These are phyloP conservation scores for Phymorhynchus buccinoides DNA, from an alignment of 1,140 invertebrate species.

Conservation along the genomic window DNA sequence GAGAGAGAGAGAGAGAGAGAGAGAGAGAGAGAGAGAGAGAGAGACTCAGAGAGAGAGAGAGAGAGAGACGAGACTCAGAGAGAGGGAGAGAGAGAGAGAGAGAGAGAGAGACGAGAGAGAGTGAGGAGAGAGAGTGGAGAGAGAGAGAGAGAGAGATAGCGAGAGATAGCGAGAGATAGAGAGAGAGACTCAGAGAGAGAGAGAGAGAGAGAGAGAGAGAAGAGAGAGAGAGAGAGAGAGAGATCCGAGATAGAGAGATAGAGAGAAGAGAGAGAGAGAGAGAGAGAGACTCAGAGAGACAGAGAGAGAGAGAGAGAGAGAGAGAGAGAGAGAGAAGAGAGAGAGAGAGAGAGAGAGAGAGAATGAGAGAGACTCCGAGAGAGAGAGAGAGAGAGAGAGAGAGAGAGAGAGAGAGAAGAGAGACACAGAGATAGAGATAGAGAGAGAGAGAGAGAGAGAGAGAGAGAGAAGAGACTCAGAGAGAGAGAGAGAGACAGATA, in stretches of 20 bases:
- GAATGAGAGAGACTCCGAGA: background rate
- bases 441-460: constrained; percentile 10
- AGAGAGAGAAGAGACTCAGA: background rate
- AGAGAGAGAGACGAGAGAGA: background rate
- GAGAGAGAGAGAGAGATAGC: background rate
- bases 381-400: background rate
- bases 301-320: background rate
- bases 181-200: background rate
- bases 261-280: background rate
- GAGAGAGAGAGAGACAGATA: background rate
- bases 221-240: too few relatives aligned
- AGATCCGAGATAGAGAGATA: background rate
- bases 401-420: too few relatives aligned
- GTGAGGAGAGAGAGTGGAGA: background rate
- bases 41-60: background rate
- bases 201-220: background rate
- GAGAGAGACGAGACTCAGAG: background rate
- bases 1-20: background rate
- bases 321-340: background rate
- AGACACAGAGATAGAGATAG: background rate
- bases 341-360: too few relatives aligned
- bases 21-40: background rate
- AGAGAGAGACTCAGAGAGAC: background rate
- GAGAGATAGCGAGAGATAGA: background rate
- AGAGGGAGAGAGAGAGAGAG: background rate